Base-by-base conservation (phyloP, 2,888 invertebrate genomes). In the Trisateles emortualis region DNA sequence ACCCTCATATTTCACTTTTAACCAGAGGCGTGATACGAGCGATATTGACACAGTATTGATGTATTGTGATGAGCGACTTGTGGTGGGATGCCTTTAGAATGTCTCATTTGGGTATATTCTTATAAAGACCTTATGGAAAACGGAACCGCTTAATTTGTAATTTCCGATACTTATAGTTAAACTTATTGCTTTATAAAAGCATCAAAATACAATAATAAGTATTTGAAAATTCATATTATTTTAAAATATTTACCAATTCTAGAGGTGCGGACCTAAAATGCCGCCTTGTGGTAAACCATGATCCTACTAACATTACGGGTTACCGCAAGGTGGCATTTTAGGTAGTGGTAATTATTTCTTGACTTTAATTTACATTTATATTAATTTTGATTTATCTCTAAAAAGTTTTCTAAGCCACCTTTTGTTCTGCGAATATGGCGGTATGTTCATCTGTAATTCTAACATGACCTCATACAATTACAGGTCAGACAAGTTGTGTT, bases 41-140 rank as follows among this genome's bases (percentile, higher is more conserved):
- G 52, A 52, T 52, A 67, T 54, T 55, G 59, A 49, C 52, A 65
- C 48, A 51, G 17, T 53, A 59, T 55, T 64, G 55, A 51, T 51
- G 36, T 68, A 53, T 59, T 46, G 48, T 39, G 10, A 24, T 13
- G 19, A 51, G n/a, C n/a, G n/a, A n/a, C n/a, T n/a, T n/a, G n/a
- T n/a, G 54, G 59, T 59, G 59, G 48, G 41, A 39, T 22, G 46
- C 19, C 16, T 19, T 16, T 10, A 38, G n/a, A 9, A 38, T 38
- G 19, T 38, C 36, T 5, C 36, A 16, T 19, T 16, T 36, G n/a
- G n/a, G n/a, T n/a, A n/a, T n/a, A 19, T 19, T 38, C 19, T 19
- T 19, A 19, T 14, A 19, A 4, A 19, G 19, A 38, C 19, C 16
- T 19, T 4, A 17, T 16, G 14, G 19, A 19, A n/a, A 8, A 19